A percentile compares a stretch with the other conserved stretches of the same genome.
These are phyloP conservation scores for Amaurobius ferox DNA, from an alignment of 2,888 invertebrate species.

Conservation along the genomic window DNA sequence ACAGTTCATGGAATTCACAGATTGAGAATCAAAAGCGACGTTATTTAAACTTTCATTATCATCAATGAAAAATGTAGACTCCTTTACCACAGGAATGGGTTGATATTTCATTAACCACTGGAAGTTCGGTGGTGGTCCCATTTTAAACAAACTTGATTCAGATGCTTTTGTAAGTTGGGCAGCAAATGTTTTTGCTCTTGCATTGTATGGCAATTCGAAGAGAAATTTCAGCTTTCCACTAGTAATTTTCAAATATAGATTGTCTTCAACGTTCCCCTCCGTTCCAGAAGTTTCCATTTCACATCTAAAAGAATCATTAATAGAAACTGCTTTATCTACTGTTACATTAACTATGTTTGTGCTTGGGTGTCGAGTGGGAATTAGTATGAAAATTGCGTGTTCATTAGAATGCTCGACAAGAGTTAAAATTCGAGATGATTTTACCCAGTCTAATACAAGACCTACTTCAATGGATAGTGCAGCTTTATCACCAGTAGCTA, in stretches of 20 bases:
- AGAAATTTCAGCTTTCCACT: conserved; percentile 80
- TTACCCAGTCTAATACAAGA: conserved; percentile 79
- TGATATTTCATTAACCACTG: conserved; percentile 71
- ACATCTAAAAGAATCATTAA: conserved; percentile 88
- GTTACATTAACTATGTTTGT: conserved; percentile 81
- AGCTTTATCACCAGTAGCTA: conserved; percentile 56
- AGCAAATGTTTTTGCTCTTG: conserved; percentile 84
- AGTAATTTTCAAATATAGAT: conserved; percentile 81
- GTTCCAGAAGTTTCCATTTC: conserved; percentile 83
- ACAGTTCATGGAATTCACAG: conserved; percentile 59
- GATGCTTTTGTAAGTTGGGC: conserved; percentile 85
- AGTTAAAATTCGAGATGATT: conserved; percentile 80
- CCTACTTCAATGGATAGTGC: conserved; percentile 77
- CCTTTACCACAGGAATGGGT: conserved; percentile 45
- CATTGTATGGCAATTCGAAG: conserved; percentile 81
- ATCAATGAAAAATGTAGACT: conserved; percentile 60
- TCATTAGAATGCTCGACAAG: conserved; percentile 81
- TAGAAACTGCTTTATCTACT: conserved; percentile 87
- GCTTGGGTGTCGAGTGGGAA: conserved; percentile 70
- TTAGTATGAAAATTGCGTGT: conserved; percentile 77
- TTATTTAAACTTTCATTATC: conserved; percentile 56
- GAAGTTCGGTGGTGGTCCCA: conserved; percentile 61
- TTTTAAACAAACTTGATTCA: conserved; percentile 78
- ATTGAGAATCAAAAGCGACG: conserved; percentile 47
- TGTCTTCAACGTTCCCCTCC: conserved; percentile 76